Percentiles rank a stretch among this genome's conserved stretches.
These are phyloP conservation scores for Pandemis cinnamomeana DNA, from an alignment of 2,888 invertebrate genomes.

Conservation along the genomic window DNA sequence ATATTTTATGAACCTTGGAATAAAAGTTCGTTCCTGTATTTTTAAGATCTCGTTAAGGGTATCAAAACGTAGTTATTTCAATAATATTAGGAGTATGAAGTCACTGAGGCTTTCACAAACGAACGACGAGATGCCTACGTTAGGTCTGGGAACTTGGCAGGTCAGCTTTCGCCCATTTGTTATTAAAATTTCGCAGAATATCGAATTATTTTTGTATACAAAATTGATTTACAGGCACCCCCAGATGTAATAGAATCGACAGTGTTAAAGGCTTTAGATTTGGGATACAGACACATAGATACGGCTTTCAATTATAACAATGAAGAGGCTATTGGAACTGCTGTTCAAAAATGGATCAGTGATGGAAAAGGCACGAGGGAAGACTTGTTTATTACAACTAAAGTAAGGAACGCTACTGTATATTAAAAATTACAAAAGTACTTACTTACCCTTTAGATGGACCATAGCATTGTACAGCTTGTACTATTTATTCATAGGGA, in stretches of 20 bases:
- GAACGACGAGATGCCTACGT: conserved; percentile 86
- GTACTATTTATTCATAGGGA: no score
- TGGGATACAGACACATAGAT: conserved; percentile 91
- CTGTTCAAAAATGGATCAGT: conserved; percentile 86
- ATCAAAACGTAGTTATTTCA: conserved; percentile 52
- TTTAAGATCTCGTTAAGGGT: conserved; percentile 50
- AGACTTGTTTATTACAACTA: conserved; percentile 92
- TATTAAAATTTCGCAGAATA: not conserved
- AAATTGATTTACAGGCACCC: conserved; percentile 76
- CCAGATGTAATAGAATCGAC: conserved; percentile 86
- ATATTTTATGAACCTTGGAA: conserved; percentile 56
- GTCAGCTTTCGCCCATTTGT: conserved; percentile 58
- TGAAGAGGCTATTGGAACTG: conserved; percentile 89
- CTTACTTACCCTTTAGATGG: no score
- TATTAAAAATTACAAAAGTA: not conserved
- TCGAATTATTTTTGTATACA: not conserved
- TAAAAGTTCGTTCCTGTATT: conserved; percentile 50
- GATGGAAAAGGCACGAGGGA: conserved; percentile 86
- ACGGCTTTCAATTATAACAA: conserved; percentile 92
- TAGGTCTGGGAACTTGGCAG: conserved; percentile 91
- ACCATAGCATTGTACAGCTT: no score
- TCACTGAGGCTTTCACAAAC: conserved; percentile 75
- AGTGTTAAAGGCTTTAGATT: conserved; percentile 86
- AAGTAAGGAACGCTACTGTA: conserved; percentile 77
- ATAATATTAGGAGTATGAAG: conserved; percentile 71